Percentiles rank a stretch among this genome's conserved stretches.
phyloP scores from a whole-genome alignment of 2,113 vertebrate genomes.

The Oryzias woworae region DNA sequence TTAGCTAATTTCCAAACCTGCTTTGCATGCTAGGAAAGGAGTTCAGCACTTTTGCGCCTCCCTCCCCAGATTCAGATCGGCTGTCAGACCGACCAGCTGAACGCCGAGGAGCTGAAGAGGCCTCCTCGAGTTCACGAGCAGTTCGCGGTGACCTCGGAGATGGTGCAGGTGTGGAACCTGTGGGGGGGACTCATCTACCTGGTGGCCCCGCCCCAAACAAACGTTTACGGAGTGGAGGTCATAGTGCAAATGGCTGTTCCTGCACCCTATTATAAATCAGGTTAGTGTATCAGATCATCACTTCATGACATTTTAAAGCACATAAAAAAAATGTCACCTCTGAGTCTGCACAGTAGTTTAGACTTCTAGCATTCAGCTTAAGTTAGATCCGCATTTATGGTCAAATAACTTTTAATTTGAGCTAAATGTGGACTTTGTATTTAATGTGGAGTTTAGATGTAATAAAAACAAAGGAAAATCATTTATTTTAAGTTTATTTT shows the following conservation, averaged over 20 bases:
- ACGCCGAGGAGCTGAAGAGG: slow-evolving; percentile 48
- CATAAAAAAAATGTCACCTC: too few relatives aligned
- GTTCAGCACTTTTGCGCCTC: not conserved
- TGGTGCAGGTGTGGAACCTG: slow-evolving; percentile 67
- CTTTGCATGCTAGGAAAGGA: not conserved
- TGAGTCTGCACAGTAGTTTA: too few relatives aligned
- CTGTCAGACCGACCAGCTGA: slow-evolving; percentile 76
- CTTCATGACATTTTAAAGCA: too few relatives aligned
- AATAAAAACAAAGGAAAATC: too few relatives aligned
- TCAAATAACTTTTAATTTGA: too few relatives aligned
- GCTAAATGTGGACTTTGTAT: too few relatives aligned
- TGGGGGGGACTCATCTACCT: slow-evolving; percentile 78
- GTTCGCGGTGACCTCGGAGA: slow-evolving; percentile 56
- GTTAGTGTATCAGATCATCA: slow-evolving; percentile 38
- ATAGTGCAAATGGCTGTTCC: slow-evolving; percentile 65
- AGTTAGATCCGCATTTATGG: too few relatives aligned
- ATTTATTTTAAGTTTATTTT: too few relatives aligned
- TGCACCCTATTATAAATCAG: slow-evolving; percentile 77
- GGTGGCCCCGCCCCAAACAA: slow-evolving; percentile 63
- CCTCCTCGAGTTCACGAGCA: slow-evolving; percentile 59
- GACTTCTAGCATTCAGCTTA: too few relatives aligned
- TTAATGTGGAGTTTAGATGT: too few relatives aligned
- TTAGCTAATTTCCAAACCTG: not conserved
- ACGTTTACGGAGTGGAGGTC: slow-evolving; percentile 46
- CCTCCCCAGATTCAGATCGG: slow-evolving; percentile 74